Conservation (phyloP, 2,797 vertebrate genomes). For the Adrianichthys oophorus region DNA sequence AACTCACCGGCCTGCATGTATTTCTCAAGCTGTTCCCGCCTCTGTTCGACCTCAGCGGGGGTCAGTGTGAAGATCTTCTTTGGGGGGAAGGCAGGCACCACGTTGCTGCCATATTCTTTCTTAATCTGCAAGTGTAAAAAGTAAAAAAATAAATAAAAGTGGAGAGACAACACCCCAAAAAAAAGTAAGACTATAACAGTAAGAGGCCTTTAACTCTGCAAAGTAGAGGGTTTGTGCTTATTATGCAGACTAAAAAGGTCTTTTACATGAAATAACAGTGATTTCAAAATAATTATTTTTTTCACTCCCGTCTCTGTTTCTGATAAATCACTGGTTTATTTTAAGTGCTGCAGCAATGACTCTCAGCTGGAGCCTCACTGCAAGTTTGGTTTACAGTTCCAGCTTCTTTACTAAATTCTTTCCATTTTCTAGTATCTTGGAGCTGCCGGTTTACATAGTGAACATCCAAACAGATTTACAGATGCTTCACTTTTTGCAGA, state of each 20-base stretch:
- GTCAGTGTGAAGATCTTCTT: slow-evolving; percentile 99
- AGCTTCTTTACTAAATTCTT: slow-evolving; percentile 67
- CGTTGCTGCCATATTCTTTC: slow-evolving; percentile 93
- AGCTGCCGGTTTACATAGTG: slow-evolving; percentile 32
- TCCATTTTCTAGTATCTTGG: slow-evolving; percentile 49
- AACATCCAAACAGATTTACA: slow-evolving; percentile 12
- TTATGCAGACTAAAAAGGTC: too few relatives aligned
- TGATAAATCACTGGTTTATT: slow-evolving; percentile 73
- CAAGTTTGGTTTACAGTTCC: slow-evolving; percentile 29
- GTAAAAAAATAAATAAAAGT: neutral
- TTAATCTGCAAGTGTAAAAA: slow-evolving; percentile 81
- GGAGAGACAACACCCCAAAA: too few relatives aligned
- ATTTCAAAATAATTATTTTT: slow-evolving; percentile 4
- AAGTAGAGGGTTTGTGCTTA: too few relatives aligned
- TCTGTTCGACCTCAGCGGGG: slow-evolving; percentile 92
- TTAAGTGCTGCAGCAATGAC: slow-evolving; percentile 41
- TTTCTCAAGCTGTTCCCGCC: slow-evolving; percentile 95
- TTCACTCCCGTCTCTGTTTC: slow-evolving; percentile 1
- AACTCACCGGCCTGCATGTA: slow-evolving; percentile 98
- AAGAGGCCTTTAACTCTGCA: too few relatives aligned
- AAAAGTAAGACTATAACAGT: too few relatives aligned
- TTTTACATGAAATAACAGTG: neutral
- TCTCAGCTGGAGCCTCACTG: slow-evolving; percentile 58
- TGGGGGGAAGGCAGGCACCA: slow-evolving; percentile 93
- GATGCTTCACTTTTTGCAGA: slow-evolving; percentile 15